Percentiles rank a stretch among this genome's conserved stretches.
Conservation (phyloP, 2,797 vertebrate species). For the Coccyzus lansbergi region DNA sequence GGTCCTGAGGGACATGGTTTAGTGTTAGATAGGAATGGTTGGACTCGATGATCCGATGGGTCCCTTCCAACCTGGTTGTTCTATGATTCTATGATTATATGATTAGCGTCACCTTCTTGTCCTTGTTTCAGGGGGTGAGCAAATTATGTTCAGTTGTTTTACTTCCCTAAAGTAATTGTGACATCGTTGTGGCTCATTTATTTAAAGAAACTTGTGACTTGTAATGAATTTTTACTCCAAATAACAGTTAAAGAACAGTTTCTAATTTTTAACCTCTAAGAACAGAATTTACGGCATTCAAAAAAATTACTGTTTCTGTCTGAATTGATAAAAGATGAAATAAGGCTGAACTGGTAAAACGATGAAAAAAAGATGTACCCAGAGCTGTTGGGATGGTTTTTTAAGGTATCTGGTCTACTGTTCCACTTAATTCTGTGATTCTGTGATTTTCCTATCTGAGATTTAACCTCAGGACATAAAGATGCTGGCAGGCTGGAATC, state of each 20-base stretch:
- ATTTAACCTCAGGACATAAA: no score
- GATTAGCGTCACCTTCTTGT: background rate
- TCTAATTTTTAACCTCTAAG: background rate
- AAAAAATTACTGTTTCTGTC: rapidly evolving
- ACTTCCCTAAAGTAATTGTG: background rate
- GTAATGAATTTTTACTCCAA: background rate
- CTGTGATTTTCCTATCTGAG: background rate
- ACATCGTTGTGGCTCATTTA: background rate
- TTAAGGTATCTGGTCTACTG: rapidly evolving
- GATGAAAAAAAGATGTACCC: background rate
- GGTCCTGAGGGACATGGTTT: no score
- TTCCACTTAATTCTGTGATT: no score
- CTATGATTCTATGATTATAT: no score
- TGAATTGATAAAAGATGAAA: background rate
- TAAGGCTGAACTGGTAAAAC: rapidly evolving
- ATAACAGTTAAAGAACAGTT: background rate
- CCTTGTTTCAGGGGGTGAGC: background rate
- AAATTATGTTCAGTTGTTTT: background rate
- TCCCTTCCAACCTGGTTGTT: no score
- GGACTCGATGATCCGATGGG: no score
- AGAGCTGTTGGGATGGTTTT: background rate
- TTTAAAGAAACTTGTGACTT: background rate
- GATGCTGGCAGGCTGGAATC: no score
- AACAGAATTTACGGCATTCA: background rate
- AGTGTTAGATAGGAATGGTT: no score